These are phyloP conservation scores for Hephaestus fuliginosus DNA, from an alignment of 2,797 vertebrate species.

Conservation along the genomic window DNA sequence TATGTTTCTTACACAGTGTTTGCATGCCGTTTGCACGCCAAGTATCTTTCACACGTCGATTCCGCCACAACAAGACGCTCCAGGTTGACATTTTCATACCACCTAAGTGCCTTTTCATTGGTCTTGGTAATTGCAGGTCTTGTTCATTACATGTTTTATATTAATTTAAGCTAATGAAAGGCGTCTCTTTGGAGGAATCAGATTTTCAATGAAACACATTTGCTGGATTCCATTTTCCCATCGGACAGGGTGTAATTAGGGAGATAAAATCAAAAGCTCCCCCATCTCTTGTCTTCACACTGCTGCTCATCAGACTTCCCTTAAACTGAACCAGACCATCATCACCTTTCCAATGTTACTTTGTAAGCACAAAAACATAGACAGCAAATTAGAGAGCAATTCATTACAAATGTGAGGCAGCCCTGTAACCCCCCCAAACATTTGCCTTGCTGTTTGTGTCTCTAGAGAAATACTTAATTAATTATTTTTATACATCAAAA, in stretches of 20 bases:
- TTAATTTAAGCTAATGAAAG: slow-evolving; percentile 54
- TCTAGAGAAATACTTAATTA: slow-evolving; percentile 32
- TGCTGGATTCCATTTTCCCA: slow-evolving; percentile 47
- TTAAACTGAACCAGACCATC: slow-evolving; percentile 25
- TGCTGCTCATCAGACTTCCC: slow-evolving; percentile 5
- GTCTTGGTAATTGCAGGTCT: slow-evolving; percentile 38
- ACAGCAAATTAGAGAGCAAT: slow-evolving; percentile 27
- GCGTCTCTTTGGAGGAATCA: slow-evolving; percentile 46
- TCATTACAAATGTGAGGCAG: slow-evolving; percentile 23
- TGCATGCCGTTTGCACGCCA: background rate
- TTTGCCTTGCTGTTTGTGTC: slow-evolving; percentile 8
- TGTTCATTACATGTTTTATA: slow-evolving; percentile 45
- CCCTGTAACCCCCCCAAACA: background rate
- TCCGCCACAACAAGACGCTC: slow-evolving; percentile 2
- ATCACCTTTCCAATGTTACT: slow-evolving; percentile 7
- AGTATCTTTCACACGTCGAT: background rate
- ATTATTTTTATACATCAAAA: slow-evolving; percentile 35
- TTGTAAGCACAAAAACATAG: slow-evolving; percentile 24
- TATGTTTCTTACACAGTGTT: background rate
- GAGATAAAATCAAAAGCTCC: slow-evolving; percentile 14
- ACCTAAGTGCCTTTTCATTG: slow-evolving; percentile 52
- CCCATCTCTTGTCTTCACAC: slow-evolving; percentile 1
- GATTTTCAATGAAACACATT: slow-evolving; percentile 51
- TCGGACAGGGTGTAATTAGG: slow-evolving; percentile 58
- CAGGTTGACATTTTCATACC: slow-evolving; percentile 32